Percentiles rank a stretch among this genome's conserved stretches.
phyloP scores from a whole-genome alignment of 2,888 invertebrate genomes.

The Ctenicera cuprea region DNA sequence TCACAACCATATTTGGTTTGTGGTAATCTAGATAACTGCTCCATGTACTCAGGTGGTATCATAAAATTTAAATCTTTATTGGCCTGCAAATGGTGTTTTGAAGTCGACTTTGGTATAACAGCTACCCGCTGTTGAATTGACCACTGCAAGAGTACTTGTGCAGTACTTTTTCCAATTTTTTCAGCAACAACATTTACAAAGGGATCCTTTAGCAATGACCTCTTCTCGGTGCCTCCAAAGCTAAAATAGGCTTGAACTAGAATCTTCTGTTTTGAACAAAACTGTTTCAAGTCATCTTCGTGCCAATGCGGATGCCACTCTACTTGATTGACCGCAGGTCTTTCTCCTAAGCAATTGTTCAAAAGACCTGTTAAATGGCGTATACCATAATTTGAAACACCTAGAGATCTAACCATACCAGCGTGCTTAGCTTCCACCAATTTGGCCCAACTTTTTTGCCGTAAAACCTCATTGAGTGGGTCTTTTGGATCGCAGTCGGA shows the following conservation, averaged over 20 bases:
- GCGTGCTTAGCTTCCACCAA: slow-evolving; percentile 79
- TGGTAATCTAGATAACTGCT: slow-evolving; percentile 71
- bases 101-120: slow-evolving; percentile 80
- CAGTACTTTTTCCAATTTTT: slow-evolving; percentile 76
- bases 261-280: slow-evolving; percentile 80
- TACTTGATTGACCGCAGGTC: slow-evolving; percentile 86
- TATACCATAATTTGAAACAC: slow-evolving; percentile 87
- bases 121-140: slow-evolving; percentile 83
- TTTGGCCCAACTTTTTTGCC: slow-evolving; percentile 81
- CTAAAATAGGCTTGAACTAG: slow-evolving; percentile 88
- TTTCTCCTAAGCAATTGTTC: slow-evolving; percentile 73
- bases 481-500: slow-evolving; percentile 75
- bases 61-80: slow-evolving; percentile 78
- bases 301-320: slow-evolving; percentile 88
- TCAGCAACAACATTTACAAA: slow-evolving; percentile 77
- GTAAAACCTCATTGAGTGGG: slow-evolving; percentile 74
- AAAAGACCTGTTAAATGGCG: slow-evolving; percentile 81
- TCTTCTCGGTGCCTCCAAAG: slow-evolving; percentile 78
- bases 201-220: slow-evolving; percentile 75
- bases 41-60: slow-evolving; percentile 76
- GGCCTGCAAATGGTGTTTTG: slow-evolving; percentile 75
- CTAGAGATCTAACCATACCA: slow-evolving; percentile 80
- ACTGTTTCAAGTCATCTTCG: slow-evolving; percentile 78
- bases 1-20: slow-evolving; percentile 76
- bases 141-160: slow-evolving; percentile 83